Evolutionary conservation across 2,888 invertebrate genomes (phyloP), one percentile per base, ranked within the genome.

Genomic region (Auanema sp.): DNA sequence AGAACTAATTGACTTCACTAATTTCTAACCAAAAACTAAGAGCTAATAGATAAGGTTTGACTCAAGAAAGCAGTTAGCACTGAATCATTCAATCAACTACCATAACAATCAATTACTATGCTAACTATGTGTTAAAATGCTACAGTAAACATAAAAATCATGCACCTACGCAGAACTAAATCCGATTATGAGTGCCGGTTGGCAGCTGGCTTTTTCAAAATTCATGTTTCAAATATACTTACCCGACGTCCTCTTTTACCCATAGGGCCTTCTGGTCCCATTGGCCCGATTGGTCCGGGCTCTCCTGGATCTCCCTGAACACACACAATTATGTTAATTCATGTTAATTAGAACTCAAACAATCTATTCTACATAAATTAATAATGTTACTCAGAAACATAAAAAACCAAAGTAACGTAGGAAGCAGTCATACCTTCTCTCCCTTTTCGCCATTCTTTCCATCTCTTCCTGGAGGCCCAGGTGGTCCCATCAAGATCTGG

Each of bases 161-260:
- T 33, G 33, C 33, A 33, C 8, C 33, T 33, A 33, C 3, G 33
- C 33, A 5, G 33, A 33, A 33, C 33, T 33, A 3, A 33, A 33
- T 33, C 33, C 33, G 33, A 5, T 33, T 33, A 33, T 5, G 8
- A 33, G 3, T 5, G 3, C 3, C 8, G 3, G 3, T 33, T 33
- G 33, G 3, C 33, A 33, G 3, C 33, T 5, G 33, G n/a, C 3
- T 33, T 33, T 5, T 33, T 33, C 33, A 33, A 5, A 16, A 58
- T 49, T 18, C 50, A 25, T 24, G 12, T 14, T 21, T 10, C 25
- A 68, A 64, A 50, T 40, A 21, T 55, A 71, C 77, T 66, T 65
- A 79, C 79, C 68, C 75, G 60, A 63, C 77, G 60, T 63, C 77
- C 78, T 42, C 76, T 69, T 67, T 79, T 76, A n/a, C 83, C 83